phyloP scores from a whole-genome alignment of 2,113 vertebrate species.

The Phalacrocorax aristotelis region DNA sequence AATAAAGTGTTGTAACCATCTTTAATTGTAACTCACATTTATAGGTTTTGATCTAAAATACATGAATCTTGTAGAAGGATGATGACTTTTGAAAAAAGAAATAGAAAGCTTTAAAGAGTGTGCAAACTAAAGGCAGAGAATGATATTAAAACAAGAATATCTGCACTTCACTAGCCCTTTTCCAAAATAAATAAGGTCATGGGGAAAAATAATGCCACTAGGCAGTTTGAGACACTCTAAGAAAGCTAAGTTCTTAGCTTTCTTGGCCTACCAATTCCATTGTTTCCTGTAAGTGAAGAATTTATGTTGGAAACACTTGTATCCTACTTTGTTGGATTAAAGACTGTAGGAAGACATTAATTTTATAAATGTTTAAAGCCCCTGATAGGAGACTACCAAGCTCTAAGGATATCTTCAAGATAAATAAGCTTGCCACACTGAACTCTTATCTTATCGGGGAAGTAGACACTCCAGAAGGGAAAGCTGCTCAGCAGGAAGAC shows the following conservation, averaged over 20 bases:
- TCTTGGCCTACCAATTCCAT: slow-evolving; percentile 1
- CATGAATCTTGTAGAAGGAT: background rate
- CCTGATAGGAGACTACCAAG: background rate
- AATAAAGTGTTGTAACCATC: background rate
- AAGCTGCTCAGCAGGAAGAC: too few species aligned
- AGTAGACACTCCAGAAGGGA: too few species aligned
- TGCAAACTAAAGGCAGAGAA: background rate
- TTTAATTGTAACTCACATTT: background rate
- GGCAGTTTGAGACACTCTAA: slow-evolving; percentile 45
- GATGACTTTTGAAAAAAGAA: background rate
- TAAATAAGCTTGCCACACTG: slow-evolving; percentile 15
- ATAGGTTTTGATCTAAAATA: slow-evolving; percentile 9
- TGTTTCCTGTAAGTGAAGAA: slow-evolving; percentile 2
- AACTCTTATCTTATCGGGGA: background rate
- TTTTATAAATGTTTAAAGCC: slow-evolving; percentile 13
- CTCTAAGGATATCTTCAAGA: slow-evolving; percentile 34
- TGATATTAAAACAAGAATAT: slow-evolving; percentile 27
- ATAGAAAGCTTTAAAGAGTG: background rate
- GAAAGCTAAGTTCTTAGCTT: too few species aligned
- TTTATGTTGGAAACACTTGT: background rate
- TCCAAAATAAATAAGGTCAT: slow-evolving; percentile 53
- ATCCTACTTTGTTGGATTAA: slow-evolving; percentile 22
- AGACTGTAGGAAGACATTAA: slow-evolving; percentile 22
- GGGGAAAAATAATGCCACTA: slow-evolving; percentile 27
- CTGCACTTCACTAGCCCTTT: slow-evolving; percentile 19